Percentiles rank a stretch among this genome's conserved stretches.
Conservation (phyloP, 53 echinoderm and acorn worm genomes). For the Arbacia lixula region DNA sequence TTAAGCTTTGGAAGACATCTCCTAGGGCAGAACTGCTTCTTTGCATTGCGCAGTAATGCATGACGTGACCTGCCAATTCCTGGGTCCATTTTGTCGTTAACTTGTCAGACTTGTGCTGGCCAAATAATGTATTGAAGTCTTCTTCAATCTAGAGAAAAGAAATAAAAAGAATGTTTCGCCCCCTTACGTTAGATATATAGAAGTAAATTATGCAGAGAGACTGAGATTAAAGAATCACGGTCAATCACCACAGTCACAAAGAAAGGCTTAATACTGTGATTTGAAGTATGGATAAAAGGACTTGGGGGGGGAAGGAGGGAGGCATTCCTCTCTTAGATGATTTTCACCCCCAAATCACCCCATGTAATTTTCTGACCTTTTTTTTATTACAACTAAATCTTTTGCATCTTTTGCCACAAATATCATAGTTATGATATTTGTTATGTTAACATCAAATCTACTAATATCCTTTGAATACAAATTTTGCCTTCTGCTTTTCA, state of each 20-base stretch:
- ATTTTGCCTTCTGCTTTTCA: conserved; percentile 29
- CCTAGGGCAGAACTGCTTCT: conserved; percentile 14
- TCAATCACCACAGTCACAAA: conserved; percentile 23
- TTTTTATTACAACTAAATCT: conserved; percentile 11
- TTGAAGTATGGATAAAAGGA: conserved; percentile 23
- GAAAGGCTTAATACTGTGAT: conserved; percentile 30
- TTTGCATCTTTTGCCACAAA: conserved; percentile 21
- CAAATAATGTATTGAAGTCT: conserved; percentile 35
- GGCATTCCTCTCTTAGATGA: conserved; percentile 14
- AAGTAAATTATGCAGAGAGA: conserved; percentile 21
- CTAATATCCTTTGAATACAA: conserved; percentile 18
- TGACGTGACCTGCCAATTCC: conserved; percentile 17
- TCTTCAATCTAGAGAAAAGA: conserved; percentile 36
- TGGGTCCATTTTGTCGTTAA: conserved; percentile 21
- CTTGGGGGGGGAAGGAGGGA: too few species aligned
- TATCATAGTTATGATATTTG: too few species aligned
- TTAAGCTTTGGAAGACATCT: conserved; percentile 10
- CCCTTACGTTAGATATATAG: background rate
- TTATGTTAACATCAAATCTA: background rate
- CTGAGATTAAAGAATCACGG: conserved; percentile 23
- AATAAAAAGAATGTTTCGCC: conserved; percentile 23
- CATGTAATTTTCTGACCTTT: conserved; percentile 19
- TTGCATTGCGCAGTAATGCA: conserved; percentile 16
- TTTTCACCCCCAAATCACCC: conserved; percentile 24
- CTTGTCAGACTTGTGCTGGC: conserved; percentile 28